A percentile compares a stretch with the other conserved stretches of the same genome.
phyloP scores from a whole-genome alignment of 1,140 invertebrate genomes.

The Diorhabda carinulata region DNA sequence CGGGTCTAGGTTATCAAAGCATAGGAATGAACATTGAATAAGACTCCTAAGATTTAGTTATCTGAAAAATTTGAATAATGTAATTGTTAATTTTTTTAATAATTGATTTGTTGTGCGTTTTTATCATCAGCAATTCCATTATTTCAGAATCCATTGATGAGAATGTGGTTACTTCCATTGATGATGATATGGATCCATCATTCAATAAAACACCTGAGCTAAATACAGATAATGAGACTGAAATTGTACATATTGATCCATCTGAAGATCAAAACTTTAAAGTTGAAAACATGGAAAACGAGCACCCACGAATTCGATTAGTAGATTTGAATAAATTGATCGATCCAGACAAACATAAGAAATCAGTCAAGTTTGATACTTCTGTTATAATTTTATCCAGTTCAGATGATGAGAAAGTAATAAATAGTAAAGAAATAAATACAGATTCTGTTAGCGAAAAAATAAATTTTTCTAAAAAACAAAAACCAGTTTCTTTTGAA shows the following conservation, averaged over 20 bases:
- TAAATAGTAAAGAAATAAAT: conserved; percentile 4
- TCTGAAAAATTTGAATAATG: too few species aligned
- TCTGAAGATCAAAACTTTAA: not conserved
- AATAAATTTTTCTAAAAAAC: not conserved
- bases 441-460: conserved; percentile 3
- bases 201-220: too few species aligned
- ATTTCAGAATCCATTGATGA: too few species aligned
- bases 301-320: conserved; percentile 30
- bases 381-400: conserved; percentile 34
- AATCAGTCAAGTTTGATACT: conserved; percentile 31
- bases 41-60: too few species aligned
- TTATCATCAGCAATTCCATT: too few species aligned
- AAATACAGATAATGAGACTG: not conserved
- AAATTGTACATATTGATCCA: not conserved
- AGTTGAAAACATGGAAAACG: not conserved
- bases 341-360: conserved; percentile 26
- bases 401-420: conserved; percentile 32
- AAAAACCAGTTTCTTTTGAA: not conserved
- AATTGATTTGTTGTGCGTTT: too few species aligned
- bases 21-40: too few species aligned
- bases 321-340: conserved; percentile 41
- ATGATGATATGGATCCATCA: too few species aligned
- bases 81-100: too few species aligned
- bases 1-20: too few species aligned
- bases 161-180: too few species aligned